A percentile compares a stretch with the other conserved stretches of the same genome.
Conservation (phyloP, 2,113 vertebrate species). For the Chaetops frenatus region DNA sequence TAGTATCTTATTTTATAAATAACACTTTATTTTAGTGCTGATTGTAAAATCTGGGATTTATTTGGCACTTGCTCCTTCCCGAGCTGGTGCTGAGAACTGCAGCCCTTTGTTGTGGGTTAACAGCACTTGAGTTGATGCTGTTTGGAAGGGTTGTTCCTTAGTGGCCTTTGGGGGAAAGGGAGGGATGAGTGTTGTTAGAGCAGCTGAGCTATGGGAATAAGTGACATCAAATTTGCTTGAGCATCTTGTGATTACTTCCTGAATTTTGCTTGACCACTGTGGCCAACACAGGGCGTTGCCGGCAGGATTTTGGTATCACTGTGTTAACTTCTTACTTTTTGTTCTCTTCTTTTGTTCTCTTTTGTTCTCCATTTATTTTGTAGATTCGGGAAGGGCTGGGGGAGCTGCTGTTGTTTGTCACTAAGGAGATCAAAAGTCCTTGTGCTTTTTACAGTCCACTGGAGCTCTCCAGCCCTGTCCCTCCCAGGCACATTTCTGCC, state of each 20-base stretch:
- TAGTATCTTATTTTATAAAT: slow-evolving; percentile 41
- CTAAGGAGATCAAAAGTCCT: neutral
- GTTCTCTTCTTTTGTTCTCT: neutral
- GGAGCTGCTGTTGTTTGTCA: neutral
- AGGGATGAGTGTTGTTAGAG: neutral
- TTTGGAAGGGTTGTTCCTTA: neutral
- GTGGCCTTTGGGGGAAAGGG: neutral
- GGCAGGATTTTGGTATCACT: neutral
- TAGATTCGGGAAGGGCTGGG: neutral
- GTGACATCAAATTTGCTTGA: neutral
- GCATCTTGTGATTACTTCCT: neutral
- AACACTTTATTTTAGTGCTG: slow-evolving; percentile 41
- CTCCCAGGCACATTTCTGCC: neutral
- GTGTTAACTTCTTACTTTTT: neutral
- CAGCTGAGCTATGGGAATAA: neutral
- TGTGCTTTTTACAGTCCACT: neutral
- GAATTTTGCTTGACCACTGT: neutral
- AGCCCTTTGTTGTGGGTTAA: neutral
- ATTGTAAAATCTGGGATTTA: slow-evolving; percentile 32
- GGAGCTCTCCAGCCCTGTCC: neutral
- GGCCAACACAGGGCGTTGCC: rapidly evolving
- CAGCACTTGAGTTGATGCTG: rapidly evolving
- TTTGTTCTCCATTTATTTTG: neutral
- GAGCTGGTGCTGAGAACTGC: neutral
- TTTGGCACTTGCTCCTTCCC: neutral